Evolutionary conservation across 2,797 vertebrate species (phyloP).

Genomic region (Potorous gilbertii): DNA sequence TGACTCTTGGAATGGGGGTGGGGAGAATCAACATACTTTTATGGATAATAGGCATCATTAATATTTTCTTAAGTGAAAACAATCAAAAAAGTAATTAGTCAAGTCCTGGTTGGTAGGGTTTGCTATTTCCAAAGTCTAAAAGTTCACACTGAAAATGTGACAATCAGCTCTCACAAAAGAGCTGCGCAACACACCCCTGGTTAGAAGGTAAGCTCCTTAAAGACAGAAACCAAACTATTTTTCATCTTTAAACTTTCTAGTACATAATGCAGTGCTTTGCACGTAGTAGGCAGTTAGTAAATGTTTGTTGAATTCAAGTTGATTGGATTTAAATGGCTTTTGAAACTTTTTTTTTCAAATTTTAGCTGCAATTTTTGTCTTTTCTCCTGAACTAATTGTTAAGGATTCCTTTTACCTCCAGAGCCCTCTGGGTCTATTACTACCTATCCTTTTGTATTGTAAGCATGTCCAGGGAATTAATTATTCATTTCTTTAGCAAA

Average conservation of each 20-base stretch:
- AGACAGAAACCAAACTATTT: background rate
- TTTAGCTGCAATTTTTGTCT: background rate
- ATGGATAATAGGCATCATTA: background rate
- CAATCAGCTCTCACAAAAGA: background rate
- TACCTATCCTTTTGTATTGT: background rate
- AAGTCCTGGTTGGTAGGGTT: background rate
- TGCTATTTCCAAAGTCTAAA: background rate
- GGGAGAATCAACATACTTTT: background rate
- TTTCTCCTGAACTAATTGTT: background rate
- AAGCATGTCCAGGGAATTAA: background rate
- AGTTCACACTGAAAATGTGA: background rate
- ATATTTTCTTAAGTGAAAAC: background rate
- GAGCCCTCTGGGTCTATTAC: background rate
- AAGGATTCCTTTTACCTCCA: background rate
- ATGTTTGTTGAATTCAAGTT: background rate
- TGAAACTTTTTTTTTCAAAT: background rate
- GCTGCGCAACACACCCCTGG: background rate
- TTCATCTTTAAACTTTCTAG: background rate
- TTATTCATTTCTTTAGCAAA: background rate
- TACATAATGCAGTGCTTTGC: background rate
- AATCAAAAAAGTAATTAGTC: background rate
- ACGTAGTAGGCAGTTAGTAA: background rate
- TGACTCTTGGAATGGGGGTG: no score
- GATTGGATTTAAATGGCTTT: background rate
- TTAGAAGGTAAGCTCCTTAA: background rate